Base-by-base conservation (phyloP, 2,113 vertebrate genomes). In the Furnarius figulus region DNA sequence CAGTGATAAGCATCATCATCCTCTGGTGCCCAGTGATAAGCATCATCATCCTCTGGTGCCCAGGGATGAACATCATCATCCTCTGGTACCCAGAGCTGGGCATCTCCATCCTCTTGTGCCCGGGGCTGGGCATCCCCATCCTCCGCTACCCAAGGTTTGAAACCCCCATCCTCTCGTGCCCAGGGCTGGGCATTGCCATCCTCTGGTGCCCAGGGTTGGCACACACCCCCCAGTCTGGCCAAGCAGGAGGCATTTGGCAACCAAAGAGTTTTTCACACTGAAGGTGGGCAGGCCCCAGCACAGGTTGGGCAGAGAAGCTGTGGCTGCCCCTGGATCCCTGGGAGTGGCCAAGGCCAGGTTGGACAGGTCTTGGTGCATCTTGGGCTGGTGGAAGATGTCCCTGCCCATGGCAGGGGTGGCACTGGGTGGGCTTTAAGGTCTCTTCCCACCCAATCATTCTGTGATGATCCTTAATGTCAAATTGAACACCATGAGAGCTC, bases 371-470 rank as follows among this genome's bases (percentile, higher is more conserved):
- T 68, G 87, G 53, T 55, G 17, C 62, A 30, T 2, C 12, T n/a
- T 27, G 47, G 47, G 40, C 17, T 0, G 1, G 10, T 0, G 1
- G 55, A 6, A 55, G 2, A 3, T 5, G 2, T 31, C 49, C 72
- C 27, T 37, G 16, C 16, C 33, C 10, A 1, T 11, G 65, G 65
- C 62, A 90, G 20, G 8, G 3, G 6, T 3, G 16, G 62, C 14
- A 40, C 55, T 11, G 0, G 25, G 33, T 24, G 76, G 42, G 19
- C 19, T 17, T 18, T 2, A 1, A 6, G 12, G 21, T 31, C 63
- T 14, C 40, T 42, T 40, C 63, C 65, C 50, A 21, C 40, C 17
- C 16, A 12, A 70, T 22, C 71, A 21, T 24, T 6, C 87, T 70
- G 39, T 39, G 61, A 19, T 14, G 9, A 16, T 13, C 31, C 50